These are phyloP conservation scores for Pseudomyrmex cubaensis DNA, from an alignment of 1,140 invertebrate genomes.

Conservation along the genomic window DNA sequence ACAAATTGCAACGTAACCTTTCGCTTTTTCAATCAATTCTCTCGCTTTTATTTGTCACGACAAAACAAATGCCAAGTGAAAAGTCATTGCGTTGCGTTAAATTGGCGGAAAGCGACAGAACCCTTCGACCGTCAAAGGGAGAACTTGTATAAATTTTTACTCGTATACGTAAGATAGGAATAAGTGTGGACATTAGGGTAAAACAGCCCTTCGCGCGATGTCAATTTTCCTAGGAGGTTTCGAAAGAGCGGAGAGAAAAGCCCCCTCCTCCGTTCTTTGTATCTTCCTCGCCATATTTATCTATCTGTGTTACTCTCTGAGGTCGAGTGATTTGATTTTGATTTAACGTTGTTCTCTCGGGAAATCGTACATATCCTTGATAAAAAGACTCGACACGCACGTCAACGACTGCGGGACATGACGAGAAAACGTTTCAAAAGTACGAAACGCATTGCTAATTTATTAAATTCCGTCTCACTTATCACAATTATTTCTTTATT, in stretches of 20 bases:
- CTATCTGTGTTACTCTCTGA: conserved; percentile 68
- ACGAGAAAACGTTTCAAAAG: background rate
- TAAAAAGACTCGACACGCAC: background rate
- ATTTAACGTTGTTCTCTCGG: background rate
- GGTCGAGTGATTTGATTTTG: conserved; percentile 46
- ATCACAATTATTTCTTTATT: background rate
- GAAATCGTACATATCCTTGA: conserved; percentile 1
- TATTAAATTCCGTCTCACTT: background rate
- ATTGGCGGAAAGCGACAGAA: background rate
- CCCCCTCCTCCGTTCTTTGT: conserved; percentile 65
- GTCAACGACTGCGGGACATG: background rate
- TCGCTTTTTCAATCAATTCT: background rate
- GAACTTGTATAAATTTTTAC: conserved; percentile 64
- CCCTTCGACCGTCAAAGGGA: conserved; percentile 61
- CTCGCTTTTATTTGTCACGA: background rate
- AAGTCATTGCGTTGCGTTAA: background rate
- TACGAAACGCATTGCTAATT: conserved; percentile 3
- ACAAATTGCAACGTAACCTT: background rate
- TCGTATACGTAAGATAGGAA: conserved; percentile 53
- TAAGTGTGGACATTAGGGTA: conserved; percentile 61
- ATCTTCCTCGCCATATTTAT: conserved; percentile 73
- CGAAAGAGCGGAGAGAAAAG: conserved; percentile 61
- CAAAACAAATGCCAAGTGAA: background rate
- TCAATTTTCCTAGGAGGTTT: conserved; percentile 80
- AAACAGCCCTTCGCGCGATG: conserved; percentile 76